phyloP scores from a whole-genome alignment of 2,113 vertebrate species.

The Melanerpes aurifrons region DNA sequence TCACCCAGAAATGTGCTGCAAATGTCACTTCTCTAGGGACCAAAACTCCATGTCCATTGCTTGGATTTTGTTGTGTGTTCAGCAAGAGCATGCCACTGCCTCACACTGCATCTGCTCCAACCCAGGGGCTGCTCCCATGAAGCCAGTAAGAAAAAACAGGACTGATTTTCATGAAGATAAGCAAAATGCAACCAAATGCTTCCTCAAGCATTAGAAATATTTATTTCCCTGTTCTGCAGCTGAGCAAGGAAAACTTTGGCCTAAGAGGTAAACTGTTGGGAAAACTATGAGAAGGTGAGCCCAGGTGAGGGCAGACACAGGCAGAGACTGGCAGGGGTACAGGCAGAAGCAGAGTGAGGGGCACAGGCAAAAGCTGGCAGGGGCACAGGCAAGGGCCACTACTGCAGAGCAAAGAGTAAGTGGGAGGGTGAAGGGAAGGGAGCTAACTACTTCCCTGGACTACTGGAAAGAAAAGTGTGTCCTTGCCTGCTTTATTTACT shows the following conservation, averaged over 20 bases:
- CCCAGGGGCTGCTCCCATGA: not conserved
- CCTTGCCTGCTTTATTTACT: slow-evolving; percentile 59
- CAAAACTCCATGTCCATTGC: accelerated
- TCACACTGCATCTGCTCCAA: not conserved
- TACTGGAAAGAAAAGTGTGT: not conserved
- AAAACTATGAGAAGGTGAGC: not conserved
- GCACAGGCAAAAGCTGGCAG: not conserved
- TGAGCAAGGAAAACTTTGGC: not conserved
- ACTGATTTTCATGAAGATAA: not conserved
- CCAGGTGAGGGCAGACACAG: not conserved
- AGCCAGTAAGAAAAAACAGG: not conserved
- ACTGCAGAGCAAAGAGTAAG: not conserved
- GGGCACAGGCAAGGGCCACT: not conserved
- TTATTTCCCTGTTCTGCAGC: not conserved
- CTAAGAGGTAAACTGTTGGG: not conserved
- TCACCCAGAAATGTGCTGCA: not conserved
- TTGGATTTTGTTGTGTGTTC: not conserved
- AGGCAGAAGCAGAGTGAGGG: not conserved
- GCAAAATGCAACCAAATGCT: not conserved
- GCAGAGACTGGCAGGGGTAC: not conserved
- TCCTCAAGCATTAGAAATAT: not conserved
- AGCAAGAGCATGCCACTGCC: not conserved
- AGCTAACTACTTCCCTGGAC: not conserved
- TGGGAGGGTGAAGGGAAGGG: not conserved
- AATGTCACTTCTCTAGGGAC: not conserved